These are phyloP conservation scores for Syngnathus rostellatus DNA, from an alignment of 2,797 vertebrate genomes.

Conservation along the genomic window DNA sequence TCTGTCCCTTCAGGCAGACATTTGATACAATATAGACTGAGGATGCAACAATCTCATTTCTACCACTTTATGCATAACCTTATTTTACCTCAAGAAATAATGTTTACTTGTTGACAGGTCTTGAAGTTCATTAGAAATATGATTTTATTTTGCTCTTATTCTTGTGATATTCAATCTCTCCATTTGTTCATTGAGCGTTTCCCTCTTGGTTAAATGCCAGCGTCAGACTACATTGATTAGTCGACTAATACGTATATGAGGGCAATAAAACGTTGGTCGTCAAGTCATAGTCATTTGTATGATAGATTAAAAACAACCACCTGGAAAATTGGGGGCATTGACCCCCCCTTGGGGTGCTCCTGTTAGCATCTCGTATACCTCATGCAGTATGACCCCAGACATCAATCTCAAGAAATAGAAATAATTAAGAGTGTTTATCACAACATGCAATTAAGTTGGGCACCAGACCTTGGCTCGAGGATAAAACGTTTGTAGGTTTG, in stretches of 20 bases:
- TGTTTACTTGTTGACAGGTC: neutral
- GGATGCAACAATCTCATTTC: neutral
- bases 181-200: conserved; percentile 24
- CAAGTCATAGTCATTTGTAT: conserved; percentile 6
- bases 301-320: conserved; percentile 12
- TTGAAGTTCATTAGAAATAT: neutral
- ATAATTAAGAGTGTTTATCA: neutral
- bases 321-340: neutral
- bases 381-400: neutral
- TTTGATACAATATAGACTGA: neutral
- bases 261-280: conserved; percentile 8
- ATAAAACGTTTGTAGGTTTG: neutral
- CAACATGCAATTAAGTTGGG: neutral
- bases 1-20: neutral
- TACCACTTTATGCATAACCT: neutral
- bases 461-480: neutral
- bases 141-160: neutral
- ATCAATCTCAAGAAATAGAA: neutral
- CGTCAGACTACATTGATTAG: conserved; percentile 17
- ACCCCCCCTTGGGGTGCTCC: neutral
- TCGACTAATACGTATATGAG: conserved; percentile 29
- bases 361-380: neutral
- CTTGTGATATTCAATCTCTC: conserved; percentile 13
- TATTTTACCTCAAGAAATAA: neutral
- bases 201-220: conserved; percentile 27